phyloP scores from a whole-genome alignment of 1,140 invertebrate species.

The Drepana arcuata region DNA sequence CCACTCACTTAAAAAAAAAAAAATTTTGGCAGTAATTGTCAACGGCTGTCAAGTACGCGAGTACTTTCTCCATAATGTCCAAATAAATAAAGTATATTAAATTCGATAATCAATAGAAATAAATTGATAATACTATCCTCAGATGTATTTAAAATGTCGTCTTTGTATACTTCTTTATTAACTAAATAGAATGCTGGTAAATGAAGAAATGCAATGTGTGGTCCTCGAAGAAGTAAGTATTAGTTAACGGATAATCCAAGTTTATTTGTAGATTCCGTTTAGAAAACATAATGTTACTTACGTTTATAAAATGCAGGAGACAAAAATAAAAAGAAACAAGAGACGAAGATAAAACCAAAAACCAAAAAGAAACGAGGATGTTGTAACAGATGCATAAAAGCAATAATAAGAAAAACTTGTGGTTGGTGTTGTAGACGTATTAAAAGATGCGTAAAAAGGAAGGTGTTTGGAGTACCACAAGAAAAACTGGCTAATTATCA shows the following conservation, averaged over 20 bases:
- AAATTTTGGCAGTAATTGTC: no score
- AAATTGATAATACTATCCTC: no score
- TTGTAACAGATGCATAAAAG: conserved; percentile 19
- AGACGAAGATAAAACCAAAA: conserved; percentile 3
- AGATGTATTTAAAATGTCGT: no score
- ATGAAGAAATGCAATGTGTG: neutral
- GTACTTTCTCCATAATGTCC: no score
- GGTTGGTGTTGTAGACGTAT: conserved; percentile 17
- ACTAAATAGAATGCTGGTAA: no score
- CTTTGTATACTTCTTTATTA: no score
- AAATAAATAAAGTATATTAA: no score
- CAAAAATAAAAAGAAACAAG: conserved; percentile 3
- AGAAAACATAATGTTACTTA: neutral
- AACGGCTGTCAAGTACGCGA: no score
- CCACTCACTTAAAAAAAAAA: no score
- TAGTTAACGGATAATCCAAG: no score
- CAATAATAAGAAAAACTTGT: conserved; percentile 16
- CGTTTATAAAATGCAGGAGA: neutral
- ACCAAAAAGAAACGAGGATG: conserved; percentile 18
- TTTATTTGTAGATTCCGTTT: no score
- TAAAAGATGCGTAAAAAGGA: conserved; percentile 19
- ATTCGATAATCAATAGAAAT: no score
- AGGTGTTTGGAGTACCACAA: conserved; percentile 15
- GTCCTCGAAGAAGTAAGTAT: neutral
- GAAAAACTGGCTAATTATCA: conserved; percentile 19